These are phyloP conservation scores for Neolamprologus modestus DNA, from an alignment of 2,113 vertebrate species.

Conservation along the genomic window DNA sequence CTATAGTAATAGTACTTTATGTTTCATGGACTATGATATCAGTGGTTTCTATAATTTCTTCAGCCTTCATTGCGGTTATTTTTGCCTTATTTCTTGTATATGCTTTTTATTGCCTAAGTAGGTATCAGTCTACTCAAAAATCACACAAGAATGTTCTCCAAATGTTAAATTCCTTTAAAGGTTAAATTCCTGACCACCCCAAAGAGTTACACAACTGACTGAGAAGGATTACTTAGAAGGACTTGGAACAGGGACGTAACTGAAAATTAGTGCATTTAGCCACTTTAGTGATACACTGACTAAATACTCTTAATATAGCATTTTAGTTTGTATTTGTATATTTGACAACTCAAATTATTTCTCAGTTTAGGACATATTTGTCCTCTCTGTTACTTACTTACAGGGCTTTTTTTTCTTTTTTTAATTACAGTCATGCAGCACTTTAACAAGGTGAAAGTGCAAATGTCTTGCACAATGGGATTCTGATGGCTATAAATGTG, in stretches of 20 bases:
- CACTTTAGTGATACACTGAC: neutral
- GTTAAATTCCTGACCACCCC: fast-evolving
- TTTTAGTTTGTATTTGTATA: neutral
- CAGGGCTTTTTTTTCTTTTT: neutral
- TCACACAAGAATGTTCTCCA: neutral
- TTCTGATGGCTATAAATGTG: neutral
- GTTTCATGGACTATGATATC: neutral
- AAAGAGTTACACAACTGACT: neutral
- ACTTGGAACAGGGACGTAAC: neutral
- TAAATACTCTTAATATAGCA: neutral
- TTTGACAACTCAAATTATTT: neutral
- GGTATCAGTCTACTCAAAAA: neutral
- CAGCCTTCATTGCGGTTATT: neutral
- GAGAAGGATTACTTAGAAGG: neutral
- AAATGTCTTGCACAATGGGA: neutral
- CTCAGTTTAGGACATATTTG: neutral
- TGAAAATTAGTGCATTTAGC: neutral
- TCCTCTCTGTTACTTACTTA: neutral
- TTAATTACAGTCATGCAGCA: neutral
- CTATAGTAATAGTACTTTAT: neutral
- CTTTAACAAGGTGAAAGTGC: neutral
- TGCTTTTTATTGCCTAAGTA: neutral
- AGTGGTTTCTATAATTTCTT: neutral
- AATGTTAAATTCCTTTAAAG: neutral
- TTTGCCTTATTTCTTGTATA: neutral